Conservation (phyloP, 1,140 invertebrate genomes). For the Ceratina japonica region DNA sequence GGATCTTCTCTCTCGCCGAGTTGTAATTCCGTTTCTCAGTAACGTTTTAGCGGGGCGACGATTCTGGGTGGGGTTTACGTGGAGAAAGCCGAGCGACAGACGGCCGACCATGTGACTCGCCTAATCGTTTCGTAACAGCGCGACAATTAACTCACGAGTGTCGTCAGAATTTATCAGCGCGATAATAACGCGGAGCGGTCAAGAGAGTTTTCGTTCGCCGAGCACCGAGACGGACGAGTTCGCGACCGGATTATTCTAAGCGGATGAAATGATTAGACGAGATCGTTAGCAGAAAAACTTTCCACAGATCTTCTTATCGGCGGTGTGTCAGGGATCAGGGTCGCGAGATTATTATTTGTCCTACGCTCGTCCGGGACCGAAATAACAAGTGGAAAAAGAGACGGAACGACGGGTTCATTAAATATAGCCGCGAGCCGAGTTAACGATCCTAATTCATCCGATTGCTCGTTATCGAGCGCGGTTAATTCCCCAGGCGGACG, state of each 20-base stretch:
- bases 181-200: neutral
- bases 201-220: neutral
- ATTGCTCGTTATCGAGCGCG: slow-evolving; percentile 9
- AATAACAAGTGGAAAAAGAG: no score
- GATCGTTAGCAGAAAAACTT: neutral
- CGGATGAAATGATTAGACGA: neutral
- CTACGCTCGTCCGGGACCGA: no score
- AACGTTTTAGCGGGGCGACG: no score
- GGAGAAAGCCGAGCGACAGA: no score
- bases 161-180: neutral
- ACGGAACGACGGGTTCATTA: no score
- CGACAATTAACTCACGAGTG: neutral
- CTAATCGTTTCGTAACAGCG: no score
- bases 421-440: neutral
- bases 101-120: no score
- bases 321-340: slow-evolving; percentile 15
- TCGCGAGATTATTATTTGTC: neutral
- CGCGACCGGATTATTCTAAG: neutral
- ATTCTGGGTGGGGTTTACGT: no score
- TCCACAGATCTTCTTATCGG: slow-evolving; percentile 21
- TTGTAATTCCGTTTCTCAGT: no score
- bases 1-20: no score
- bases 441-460: slow-evolving; percentile 6
- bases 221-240: no score
- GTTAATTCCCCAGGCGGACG: neutral